Conservation (phyloP, 2,797 vertebrate genomes). For the Tinamus major region DNA sequence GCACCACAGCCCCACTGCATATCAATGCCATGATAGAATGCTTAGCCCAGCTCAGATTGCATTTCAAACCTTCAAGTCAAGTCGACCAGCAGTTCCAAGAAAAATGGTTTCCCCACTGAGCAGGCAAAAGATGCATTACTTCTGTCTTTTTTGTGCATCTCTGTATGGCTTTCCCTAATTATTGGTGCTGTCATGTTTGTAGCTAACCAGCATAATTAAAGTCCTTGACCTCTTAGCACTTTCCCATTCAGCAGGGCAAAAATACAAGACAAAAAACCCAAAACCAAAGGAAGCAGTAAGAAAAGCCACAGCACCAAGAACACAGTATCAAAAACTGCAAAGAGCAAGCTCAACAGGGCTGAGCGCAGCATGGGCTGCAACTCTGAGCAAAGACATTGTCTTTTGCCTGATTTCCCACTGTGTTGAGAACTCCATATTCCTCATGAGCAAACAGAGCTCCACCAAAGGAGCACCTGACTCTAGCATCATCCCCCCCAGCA, state of each 20-base stretch:
- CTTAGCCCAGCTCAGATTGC: rapidly evolving
- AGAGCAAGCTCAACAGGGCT: not conserved
- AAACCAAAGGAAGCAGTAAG: not conserved
- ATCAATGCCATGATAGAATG: not conserved
- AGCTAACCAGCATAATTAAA: not conserved
- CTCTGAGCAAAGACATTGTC: not conserved
- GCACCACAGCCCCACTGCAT: not conserved
- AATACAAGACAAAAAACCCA: not conserved
- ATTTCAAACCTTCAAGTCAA: not conserved
- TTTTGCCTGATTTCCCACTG: not conserved
- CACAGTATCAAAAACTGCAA: not conserved
- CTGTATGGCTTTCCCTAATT: rapidly evolving
- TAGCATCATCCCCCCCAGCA: not conserved
- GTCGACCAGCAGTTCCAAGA: not conserved
- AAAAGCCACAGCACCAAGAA: not conserved
- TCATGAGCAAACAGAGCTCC: not conserved
- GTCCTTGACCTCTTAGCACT: not conserved
- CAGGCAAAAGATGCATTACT: not conserved
- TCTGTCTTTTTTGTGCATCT: not conserved
- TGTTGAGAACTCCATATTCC: not conserved
- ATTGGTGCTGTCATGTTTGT: not conserved
- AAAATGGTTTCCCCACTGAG: not conserved
- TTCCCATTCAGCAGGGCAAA: not conserved
- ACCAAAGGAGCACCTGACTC: not conserved
- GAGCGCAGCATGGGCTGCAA: not conserved